Evolutionary conservation across 2,113 vertebrate genomes (phyloP).

Genomic region (Tyrannus savana): DNA sequence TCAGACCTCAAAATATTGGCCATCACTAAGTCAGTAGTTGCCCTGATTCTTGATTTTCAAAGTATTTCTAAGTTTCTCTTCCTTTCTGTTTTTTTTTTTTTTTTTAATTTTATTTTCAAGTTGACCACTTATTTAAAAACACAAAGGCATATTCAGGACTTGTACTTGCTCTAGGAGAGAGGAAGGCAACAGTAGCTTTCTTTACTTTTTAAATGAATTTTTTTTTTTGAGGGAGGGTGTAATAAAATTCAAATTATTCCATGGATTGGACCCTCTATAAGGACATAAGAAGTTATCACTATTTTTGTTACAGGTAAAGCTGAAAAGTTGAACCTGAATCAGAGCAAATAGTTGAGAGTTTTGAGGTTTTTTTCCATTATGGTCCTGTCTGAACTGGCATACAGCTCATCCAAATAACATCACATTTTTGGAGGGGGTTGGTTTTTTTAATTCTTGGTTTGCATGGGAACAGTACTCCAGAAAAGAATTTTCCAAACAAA

Average conservation of each 20-base stretch:
- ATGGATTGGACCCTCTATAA: neutral
- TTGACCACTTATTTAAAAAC: neutral
- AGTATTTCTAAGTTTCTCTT: neutral
- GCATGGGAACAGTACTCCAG: neutral
- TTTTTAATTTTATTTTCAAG: neutral
- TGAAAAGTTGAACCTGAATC: neutral
- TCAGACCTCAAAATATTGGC: neutral
- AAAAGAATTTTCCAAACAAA: neutral
- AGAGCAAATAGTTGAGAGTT: neutral
- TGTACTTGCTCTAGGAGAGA: neutral
- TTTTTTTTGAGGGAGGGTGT: neutral
- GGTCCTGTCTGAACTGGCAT: constrained; percentile 21
- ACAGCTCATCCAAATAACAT: neutral
- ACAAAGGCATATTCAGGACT: neutral
- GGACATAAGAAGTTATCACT: neutral
- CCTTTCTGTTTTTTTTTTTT: neutral
- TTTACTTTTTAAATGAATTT: neutral
- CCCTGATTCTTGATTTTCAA: neutral
- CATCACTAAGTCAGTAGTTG: neutral
- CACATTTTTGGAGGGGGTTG: neutral
- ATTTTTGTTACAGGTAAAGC: neutral
- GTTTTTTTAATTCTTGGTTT: neutral
- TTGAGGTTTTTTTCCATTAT: neutral
- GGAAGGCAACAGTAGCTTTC: neutral
- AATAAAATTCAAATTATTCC: neutral